Percentiles rank a stretch among this genome's conserved stretches.
phyloP scores from a whole-genome alignment of 2,888 invertebrate species.

The Pharmacophagus antenor region DNA sequence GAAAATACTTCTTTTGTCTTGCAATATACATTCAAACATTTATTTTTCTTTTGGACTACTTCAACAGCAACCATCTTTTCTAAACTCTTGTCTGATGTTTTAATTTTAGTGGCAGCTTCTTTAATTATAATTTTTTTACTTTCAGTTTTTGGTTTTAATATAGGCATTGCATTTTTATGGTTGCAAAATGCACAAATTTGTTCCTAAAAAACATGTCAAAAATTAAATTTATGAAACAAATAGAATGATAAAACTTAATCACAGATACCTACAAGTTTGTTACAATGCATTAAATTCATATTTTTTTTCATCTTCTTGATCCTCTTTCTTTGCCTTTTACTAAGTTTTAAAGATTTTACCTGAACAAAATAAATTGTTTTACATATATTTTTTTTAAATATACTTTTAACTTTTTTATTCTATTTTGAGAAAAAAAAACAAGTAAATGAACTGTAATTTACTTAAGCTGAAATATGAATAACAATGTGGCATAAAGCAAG shows the following conservation, averaged over 20 bases:
- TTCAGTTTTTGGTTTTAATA: constrained; percentile 47
- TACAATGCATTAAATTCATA: constrained; percentile 47
- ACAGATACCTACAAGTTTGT: constrained; percentile 55
- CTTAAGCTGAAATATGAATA: too few species aligned
- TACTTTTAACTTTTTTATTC: too few species aligned
- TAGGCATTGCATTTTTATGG: constrained; percentile 42
- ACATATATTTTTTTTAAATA: too few species aligned
- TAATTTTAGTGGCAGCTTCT: constrained; percentile 28
- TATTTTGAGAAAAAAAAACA: too few species aligned
- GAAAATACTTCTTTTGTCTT: constrained; percentile 62
- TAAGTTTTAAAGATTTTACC: constrained; percentile 51
- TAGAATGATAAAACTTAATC: constrained; percentile 10
- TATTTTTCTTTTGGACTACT: constrained; percentile 15
- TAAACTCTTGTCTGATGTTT: constrained; percentile 16
- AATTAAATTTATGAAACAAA: constrained; percentile 11
- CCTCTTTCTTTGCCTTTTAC: constrained; percentile 51
- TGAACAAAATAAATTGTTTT: constrained; percentile 39
- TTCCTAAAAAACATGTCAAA: constrained; percentile 49
- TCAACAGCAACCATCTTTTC: constrained; percentile 12
- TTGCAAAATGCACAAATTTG: constrained; percentile 62
- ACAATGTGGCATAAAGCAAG: too few species aligned
- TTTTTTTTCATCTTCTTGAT: constrained; percentile 41
- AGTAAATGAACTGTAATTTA: too few species aligned
- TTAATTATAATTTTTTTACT: constrained; percentile 21
- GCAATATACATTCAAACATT: constrained; percentile 56